These are phyloP conservation scores for Leptodactylus fuscus DNA, from an alignment of 2,113 vertebrate species.

Conservation along the genomic window DNA sequence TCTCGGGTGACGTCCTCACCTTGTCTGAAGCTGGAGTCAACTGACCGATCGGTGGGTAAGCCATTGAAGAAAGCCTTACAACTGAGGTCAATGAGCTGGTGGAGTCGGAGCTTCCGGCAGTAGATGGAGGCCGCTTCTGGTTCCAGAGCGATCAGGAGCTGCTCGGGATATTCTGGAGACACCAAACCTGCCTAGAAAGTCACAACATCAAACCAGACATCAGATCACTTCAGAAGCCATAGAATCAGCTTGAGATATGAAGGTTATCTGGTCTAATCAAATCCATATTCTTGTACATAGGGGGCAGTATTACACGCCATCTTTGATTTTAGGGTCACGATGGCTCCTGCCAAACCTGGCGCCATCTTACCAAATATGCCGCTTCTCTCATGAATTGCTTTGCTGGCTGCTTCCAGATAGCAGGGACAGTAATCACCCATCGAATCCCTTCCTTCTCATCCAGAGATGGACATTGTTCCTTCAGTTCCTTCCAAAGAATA, in stretches of 20 bases:
- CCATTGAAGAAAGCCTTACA: constrained; percentile 74
- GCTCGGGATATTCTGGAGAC: constrained; percentile 83
- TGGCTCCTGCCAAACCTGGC: too few relatives aligned
- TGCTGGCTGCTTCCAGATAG: constrained; percentile 96
- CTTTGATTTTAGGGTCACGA: too few relatives aligned
- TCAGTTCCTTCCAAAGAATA: constrained; percentile 79
- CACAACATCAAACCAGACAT: background rate
- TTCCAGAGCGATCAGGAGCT: constrained; percentile 92
- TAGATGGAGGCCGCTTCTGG: constrained; percentile 95
- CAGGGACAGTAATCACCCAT: constrained; percentile 96
- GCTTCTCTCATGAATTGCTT: constrained; percentile 99
- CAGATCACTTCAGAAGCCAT: too few relatives aligned
- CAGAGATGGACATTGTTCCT: constrained; percentile 82
- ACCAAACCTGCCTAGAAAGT: constrained; percentile 85
- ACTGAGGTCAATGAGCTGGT: constrained; percentile 92
- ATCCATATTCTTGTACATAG: background rate
- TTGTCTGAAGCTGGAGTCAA: constrained; percentile 91
- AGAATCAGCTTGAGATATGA: too few relatives aligned
- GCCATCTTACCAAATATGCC: constrained; percentile 84
- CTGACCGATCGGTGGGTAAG: constrained; percentile 69
- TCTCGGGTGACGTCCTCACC: constrained; percentile 70
- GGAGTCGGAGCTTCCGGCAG: constrained; percentile 90
- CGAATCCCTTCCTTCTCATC: constrained; percentile 80
- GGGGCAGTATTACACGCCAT: background rate
- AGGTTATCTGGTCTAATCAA: background rate